Evolutionary conservation across 1,140 invertebrate species (phyloP), one percentile per base, ranked within the genome.

Genomic region (Drosophila setifemur): DNA sequence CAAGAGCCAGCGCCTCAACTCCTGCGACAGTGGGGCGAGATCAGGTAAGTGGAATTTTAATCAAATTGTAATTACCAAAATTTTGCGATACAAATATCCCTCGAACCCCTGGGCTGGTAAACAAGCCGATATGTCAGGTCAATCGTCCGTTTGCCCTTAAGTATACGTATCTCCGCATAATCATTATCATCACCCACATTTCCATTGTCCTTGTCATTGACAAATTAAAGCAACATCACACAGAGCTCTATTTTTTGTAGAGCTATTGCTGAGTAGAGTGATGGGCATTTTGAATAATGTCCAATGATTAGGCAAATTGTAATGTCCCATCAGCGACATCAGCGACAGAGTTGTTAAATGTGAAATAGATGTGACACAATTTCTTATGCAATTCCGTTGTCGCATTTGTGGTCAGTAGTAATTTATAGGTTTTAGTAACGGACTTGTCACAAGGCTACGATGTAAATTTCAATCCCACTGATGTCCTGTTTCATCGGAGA

Each of bases 21-120:
- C 90, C 7, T 90, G 90, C 47, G 90, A 90, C 47, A 90, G 90
- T 21, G 90, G 90, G 9, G 90, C 90, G 6, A 63, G 90, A 72
- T 90, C 90, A 69, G 90, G 90, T 90, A 33, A 75, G 83, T 72
- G 14, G 21, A 4, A n/a, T n/a, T n/a, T n/a, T n/a, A n/a, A n/a
- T 14, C 7, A 25, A 28, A 44, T 9, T 44, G n/a, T 26, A 44
- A 40, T 40, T 37, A 37, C 33, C 14, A 37, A 37, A 37, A 7
- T 37, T 37, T 37, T 37, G n/a, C n/a, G n/a, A n/a, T n/a, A n/a
- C n/a, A n/a, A n/a, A n/a, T n/a, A n/a, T n/a, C n/a, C n/a, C n/a
- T n/a, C n/a, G n/a, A n/a, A n/a, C n/a, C n/a, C n/a, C n/a, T n/a
- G n/a, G n/a, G n/a, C n/a, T n/a, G n/a, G n/a, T n/a, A n/a, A n/a